These are phyloP conservation scores for Apodemia mormo DNA, from an alignment of 2,888 invertebrate genomes.

Conservation along the genomic window DNA sequence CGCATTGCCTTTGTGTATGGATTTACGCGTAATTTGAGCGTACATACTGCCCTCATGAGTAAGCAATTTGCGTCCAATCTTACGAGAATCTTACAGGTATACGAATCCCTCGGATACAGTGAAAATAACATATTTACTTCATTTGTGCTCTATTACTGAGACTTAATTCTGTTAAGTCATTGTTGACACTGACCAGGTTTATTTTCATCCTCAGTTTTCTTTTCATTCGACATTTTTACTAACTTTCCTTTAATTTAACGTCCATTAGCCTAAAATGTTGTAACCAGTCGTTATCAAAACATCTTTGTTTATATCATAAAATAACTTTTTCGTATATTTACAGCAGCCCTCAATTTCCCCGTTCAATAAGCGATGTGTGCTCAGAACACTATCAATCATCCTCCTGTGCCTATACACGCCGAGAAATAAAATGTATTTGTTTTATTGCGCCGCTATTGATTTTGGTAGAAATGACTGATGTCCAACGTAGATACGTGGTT, in stretches of 20 bases:
- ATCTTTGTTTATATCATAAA: slow-evolving; percentile 36
- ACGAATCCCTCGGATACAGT: slow-evolving; percentile 52
- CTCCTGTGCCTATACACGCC: slow-evolving; percentile 60
- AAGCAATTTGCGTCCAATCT: slow-evolving; percentile 68
- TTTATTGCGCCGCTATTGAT: slow-evolving; percentile 71
- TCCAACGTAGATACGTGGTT: slow-evolving; percentile 44
- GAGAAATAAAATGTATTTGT: slow-evolving; percentile 72
- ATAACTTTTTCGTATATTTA: slow-evolving; percentile 45
- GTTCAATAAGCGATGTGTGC: slow-evolving; percentile 67
- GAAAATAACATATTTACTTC: slow-evolving; percentile 54
- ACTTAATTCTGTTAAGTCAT: slow-evolving; percentile 43
- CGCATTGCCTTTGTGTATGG: slow-evolving; percentile 80
- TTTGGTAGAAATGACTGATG: slow-evolving; percentile 60
- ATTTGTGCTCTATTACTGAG: slow-evolving; percentile 41
- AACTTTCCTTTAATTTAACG: slow-evolving; percentile 15
- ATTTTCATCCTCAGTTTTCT: slow-evolving; percentile 45
- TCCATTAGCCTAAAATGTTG: slow-evolving; percentile 22
- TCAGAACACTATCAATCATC: slow-evolving; percentile 78
- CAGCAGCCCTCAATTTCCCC: slow-evolving; percentile 52
- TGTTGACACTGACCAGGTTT: slow-evolving; percentile 45
- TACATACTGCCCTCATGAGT: slow-evolving; percentile 75
- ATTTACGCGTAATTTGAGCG: slow-evolving; percentile 79
- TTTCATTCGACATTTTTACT: slow-evolving; percentile 37
- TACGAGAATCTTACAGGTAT: slow-evolving; percentile 60
- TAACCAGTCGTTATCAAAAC: slow-evolving; percentile 30